A percentile compares a stretch with the other conserved stretches of the same genome.
These are phyloP conservation scores for Caenorhabditis sulstoni DNA, from an alignment of 2,888 invertebrate species.

Conservation along the genomic window DNA sequence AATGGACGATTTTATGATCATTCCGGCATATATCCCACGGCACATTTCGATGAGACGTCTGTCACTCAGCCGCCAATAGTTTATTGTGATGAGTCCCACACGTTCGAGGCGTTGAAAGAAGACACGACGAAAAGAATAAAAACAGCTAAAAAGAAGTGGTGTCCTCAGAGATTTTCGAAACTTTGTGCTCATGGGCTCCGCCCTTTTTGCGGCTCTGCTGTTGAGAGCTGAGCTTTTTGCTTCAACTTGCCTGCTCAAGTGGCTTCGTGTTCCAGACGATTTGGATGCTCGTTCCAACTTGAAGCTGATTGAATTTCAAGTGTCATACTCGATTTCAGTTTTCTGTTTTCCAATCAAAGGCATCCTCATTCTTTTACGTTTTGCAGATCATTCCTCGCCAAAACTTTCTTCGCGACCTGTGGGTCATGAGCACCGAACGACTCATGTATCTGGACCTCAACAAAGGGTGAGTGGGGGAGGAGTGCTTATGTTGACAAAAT, in stretches of 20 bases:
- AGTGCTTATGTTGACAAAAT: background rate
- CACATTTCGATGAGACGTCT: constrained; percentile 26
- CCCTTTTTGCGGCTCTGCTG: constrained; percentile 21
- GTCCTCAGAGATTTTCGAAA: constrained; percentile 54
- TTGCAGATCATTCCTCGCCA: constrained; percentile 49
- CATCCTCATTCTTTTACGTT: background rate
- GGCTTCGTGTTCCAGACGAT: background rate
- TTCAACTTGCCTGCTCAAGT: constrained; percentile 1
- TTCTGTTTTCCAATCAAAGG: background rate
- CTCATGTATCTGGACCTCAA: constrained; percentile 53
- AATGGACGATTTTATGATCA: constrained; percentile 45
- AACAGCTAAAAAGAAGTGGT: constrained; percentile 49
- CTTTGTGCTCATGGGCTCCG: constrained; percentile 35
- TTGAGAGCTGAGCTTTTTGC: background rate
- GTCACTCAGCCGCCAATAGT: constrained; percentile 30
- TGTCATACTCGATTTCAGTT: constrained; percentile 12
- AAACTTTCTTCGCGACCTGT: constrained; percentile 38
- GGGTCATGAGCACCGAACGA: constrained; percentile 47
- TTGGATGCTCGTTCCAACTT: constrained; percentile 5
- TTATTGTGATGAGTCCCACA: constrained; percentile 60
- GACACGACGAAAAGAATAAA: constrained; percentile 22
- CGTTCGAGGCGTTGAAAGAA: constrained; percentile 38
- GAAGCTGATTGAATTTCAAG: constrained; percentile 43
- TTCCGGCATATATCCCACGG: constrained; percentile 35
- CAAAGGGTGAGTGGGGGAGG: constrained; percentile 46